These are phyloP conservation scores for Leptopilina syphax DNA, from an alignment of 2,888 invertebrate genomes.

Conservation along the genomic window DNA sequence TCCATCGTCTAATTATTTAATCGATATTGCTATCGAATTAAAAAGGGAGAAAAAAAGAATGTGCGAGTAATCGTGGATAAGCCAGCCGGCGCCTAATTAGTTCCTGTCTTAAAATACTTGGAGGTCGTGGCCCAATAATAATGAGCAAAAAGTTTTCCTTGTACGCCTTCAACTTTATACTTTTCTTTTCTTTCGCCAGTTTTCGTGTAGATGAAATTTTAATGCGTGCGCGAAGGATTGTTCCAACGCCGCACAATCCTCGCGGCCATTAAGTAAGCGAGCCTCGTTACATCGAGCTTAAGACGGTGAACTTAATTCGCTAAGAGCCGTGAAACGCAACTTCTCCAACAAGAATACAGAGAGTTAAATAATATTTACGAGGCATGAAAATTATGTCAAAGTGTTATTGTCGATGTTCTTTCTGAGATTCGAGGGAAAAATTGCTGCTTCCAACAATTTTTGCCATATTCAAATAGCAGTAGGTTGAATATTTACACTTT, in stretches of 20 bases:
- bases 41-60: constrained; percentile 13
- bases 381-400: constrained; percentile 38
- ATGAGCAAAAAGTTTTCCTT: constrained; percentile 1
- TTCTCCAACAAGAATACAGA: constrained; percentile 35
- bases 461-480: not conserved
- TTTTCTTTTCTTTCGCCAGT: constrained; percentile 5
- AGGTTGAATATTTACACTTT: no score
- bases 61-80: constrained; percentile 37
- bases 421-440: not conserved
- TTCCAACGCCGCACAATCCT: constrained; percentile 25
- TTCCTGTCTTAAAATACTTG: constrained; percentile 38
- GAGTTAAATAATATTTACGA: constrained; percentile 40
- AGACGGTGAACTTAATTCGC: constrained; percentile 31
- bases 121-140: not conserved
- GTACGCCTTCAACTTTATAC: not conserved
- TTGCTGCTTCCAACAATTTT: not conserved
- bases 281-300: constrained; percentile 38
- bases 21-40: no score
- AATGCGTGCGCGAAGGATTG: constrained; percentile 30
- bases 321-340: constrained; percentile 34
- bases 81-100: constrained; percentile 47
- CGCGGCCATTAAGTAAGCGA: constrained; percentile 27
- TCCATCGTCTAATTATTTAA: no score
- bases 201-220: constrained; percentile 35
- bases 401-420: constrained; percentile 19